phyloP scores from a whole-genome alignment of 2,797 vertebrate species.

The Macroramphosus scolopax region DNA sequence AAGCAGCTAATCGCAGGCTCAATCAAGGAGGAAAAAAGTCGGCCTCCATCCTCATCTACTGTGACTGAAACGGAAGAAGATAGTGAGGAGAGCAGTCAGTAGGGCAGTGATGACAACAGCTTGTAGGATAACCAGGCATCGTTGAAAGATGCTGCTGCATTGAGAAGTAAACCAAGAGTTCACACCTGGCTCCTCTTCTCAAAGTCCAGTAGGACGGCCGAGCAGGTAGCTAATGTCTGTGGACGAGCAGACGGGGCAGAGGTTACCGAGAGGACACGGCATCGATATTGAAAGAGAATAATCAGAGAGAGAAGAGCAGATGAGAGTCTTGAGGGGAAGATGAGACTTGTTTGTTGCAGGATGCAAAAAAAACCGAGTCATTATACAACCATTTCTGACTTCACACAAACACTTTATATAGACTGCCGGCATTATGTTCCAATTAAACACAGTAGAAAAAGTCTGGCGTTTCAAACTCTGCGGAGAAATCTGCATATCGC shows the following conservation, averaged over 20 bases:
- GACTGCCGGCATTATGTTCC: constrained; percentile 66
- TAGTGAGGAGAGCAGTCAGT: no score
- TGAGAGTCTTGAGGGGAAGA: constrained; percentile 44
- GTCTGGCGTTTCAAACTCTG: constrained; percentile 60
- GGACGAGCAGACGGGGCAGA: constrained; percentile 4
- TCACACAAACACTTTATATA: constrained; percentile 70
- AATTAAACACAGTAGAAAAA: constrained; percentile 71
- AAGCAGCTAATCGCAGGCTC: no score
- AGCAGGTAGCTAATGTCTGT: no score
- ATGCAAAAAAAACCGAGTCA: constrained; percentile 33
- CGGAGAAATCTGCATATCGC: constrained; percentile 61
- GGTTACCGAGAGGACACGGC: constrained; percentile 16
- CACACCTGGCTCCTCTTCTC: not conserved
- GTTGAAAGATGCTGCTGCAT: no score
- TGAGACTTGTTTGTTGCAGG: constrained; percentile 41
- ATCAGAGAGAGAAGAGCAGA: constrained; percentile 25
- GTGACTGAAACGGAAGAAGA: no score
- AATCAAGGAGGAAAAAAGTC: no score
- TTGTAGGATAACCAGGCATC: no score
- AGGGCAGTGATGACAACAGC: no score
- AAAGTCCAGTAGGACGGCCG: constrained; percentile 14
- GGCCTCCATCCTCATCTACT: no score
- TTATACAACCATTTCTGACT: constrained; percentile 63
- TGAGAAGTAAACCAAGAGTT: no score
- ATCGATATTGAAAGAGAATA: constrained; percentile 22